Conservation (phyloP, 2,113 vertebrate genomes). For the Herpetotheres cachinnans region DNA sequence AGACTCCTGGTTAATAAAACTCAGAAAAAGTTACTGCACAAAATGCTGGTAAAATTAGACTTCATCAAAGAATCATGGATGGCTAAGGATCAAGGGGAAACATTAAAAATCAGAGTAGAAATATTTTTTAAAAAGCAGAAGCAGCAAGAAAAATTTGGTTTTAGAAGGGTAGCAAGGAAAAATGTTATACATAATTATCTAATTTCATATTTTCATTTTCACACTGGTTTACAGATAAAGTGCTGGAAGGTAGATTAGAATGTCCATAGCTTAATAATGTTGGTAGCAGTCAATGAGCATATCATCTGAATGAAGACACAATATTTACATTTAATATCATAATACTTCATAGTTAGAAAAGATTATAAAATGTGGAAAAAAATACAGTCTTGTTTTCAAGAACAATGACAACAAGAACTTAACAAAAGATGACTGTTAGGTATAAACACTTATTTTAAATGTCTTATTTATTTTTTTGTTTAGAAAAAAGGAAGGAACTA, state of each 20-base stretch:
- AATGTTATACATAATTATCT: neutral
- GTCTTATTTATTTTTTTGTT: neutral
- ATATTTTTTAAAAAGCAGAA: neutral
- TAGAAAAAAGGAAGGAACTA: neutral
- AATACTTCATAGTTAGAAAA: neutral
- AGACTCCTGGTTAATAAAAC: slow-evolving; percentile 39
- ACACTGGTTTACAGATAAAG: neutral
- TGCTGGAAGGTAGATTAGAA: neutral
- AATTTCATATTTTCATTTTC: neutral
- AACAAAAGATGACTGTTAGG: neutral
- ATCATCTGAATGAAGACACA: neutral
- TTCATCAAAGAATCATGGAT: slow-evolving; percentile 34
- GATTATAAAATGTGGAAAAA: neutral
- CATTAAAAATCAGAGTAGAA: neutral
- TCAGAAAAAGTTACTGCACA: slow-evolving; percentile 46
- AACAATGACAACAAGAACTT: neutral
- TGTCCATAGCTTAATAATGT: neutral
- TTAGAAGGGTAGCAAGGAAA: neutral
- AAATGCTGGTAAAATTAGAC: slow-evolving; percentile 43
- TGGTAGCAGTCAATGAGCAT: neutral
- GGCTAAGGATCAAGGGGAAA: neutral
- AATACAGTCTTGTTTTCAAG: neutral
- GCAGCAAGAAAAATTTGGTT: neutral
- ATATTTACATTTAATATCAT: neutral
- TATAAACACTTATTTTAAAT: neutral